Conservation (phyloP, 1,140 invertebrate species). For the Ostrea denselamellosa region DNA sequence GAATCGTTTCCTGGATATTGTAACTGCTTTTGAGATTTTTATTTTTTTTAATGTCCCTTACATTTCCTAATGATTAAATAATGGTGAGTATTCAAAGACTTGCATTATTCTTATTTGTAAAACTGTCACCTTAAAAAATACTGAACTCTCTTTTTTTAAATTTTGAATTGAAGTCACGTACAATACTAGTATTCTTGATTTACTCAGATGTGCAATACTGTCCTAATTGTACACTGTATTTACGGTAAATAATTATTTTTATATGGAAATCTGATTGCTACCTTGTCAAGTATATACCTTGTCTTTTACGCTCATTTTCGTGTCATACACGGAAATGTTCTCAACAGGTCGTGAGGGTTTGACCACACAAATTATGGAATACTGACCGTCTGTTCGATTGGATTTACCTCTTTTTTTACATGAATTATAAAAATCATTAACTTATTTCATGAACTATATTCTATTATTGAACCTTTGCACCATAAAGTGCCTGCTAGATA, state of each 20-base stretch:
- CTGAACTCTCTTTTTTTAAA: background rate
- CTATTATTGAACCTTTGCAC: background rate
- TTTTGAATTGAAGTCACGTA: background rate
- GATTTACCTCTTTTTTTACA: background rate
- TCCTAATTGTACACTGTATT: background rate
- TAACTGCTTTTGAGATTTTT: background rate
- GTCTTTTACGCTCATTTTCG: background rate
- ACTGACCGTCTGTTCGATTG: background rate
- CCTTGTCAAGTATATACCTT: background rate
- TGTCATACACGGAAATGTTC: conserved; percentile 23
- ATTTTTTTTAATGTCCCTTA: background rate
- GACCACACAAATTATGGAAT: background rate
- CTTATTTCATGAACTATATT: background rate
- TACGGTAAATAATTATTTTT: background rate
- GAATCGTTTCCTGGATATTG: background rate
- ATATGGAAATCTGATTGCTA: background rate
- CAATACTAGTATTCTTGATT: background rate
- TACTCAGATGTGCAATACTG: background rate
- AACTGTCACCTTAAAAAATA: no score
- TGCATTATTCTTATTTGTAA: background rate
- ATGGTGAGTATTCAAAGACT: background rate
- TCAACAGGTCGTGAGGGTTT: background rate
- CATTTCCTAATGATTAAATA: background rate
- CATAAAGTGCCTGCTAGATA: background rate
- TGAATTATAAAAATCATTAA: conserved; percentile 1